Conservation (phyloP, 2,797 vertebrate genomes). For the Ispidina picta region DNA sequence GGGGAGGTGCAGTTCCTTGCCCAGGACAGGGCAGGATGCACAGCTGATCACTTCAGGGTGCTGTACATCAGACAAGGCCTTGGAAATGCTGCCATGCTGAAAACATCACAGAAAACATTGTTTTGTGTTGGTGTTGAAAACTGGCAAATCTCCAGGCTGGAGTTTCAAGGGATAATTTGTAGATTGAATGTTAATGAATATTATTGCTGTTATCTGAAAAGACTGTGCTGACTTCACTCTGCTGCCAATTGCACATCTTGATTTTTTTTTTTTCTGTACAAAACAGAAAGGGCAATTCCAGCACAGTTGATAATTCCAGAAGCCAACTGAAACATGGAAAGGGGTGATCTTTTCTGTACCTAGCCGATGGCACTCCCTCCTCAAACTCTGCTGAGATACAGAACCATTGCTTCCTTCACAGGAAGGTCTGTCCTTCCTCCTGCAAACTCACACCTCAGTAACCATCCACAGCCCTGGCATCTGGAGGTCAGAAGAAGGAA, state of each 20-base stretch:
- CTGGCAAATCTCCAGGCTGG: conserved; percentile 40
- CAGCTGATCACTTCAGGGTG: not conserved
- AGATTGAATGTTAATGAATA: conserved; percentile 46
- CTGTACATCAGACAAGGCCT: not conserved
- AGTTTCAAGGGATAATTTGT: conserved; percentile 43
- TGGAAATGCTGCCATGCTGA: not conserved
- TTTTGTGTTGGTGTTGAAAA: not conserved
- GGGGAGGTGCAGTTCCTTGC: not conserved
- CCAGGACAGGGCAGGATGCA: fast-evolving
- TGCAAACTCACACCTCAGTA: not conserved
- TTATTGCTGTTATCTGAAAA: not conserved
- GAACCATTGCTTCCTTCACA: not conserved
- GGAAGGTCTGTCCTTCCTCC: not conserved
- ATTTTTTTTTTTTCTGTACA: not conserved
- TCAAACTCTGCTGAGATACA: not conserved
- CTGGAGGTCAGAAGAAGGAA: not conserved
- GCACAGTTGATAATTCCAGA: not conserved
- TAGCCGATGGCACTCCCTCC: not conserved
- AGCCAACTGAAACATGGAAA: not conserved
- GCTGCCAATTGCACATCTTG: not conserved
- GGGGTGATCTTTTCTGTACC: not conserved
- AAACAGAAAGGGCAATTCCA: not conserved
- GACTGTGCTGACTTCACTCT: not conserved
- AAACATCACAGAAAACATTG: not conserved
- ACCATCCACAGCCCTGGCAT: not conserved